Base-by-base conservation (phyloP, 1,140 invertebrate species). In the Argopecten irradians region DNA sequence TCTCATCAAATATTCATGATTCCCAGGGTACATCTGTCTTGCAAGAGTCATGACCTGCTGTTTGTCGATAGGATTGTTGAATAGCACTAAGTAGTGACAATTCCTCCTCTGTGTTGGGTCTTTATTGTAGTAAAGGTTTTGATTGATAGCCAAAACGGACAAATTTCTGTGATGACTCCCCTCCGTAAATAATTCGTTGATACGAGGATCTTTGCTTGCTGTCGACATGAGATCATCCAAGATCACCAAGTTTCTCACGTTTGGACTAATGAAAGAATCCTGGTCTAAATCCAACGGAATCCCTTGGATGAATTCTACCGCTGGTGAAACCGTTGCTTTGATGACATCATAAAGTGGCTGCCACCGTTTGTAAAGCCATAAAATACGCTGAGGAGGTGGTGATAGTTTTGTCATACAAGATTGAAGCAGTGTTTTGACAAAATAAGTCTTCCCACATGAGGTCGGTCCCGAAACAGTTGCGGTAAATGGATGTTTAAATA, bases 1-100 rank as follows among this genome's bases (percentile, higher is more conserved):
- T 35, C 83, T 1, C 34, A 88, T 84, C 0, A 88, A 41, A n/a
- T 88, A 33, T 34, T 85, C 36, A 14, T 32, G 3, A 33, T 88
- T 55, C 1, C 55, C 87, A 7, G 41, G 87, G 55, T 85, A 88
- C 87, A 88, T 88, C 28, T 84, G 83, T 41, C 83, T 35, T 35
- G 84, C 87, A 8, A 88, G 34, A 22, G 87, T 88, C 83, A 84
- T 39, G 33, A 86, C 33, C 14, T 84, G 71, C 35, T 87, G 86
- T 71, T 85, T 85, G 34, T 88, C 89, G 28, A 87, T 35, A 9
- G 86, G 89, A 39, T 90, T 90, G n/a, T 90, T 90, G 82, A 90
- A 90, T 83, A 90, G 9, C 16, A 88, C 71, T 16, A 90, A 43
- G 41, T 90, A 90, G 34, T 90, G 89, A 82, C 89, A 90, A 36